Evolutionary conservation across 2,888 invertebrate genomes (phyloP), one percentile per base, ranked within the genome.

Genomic region (Uloborus plumipes): DNA sequence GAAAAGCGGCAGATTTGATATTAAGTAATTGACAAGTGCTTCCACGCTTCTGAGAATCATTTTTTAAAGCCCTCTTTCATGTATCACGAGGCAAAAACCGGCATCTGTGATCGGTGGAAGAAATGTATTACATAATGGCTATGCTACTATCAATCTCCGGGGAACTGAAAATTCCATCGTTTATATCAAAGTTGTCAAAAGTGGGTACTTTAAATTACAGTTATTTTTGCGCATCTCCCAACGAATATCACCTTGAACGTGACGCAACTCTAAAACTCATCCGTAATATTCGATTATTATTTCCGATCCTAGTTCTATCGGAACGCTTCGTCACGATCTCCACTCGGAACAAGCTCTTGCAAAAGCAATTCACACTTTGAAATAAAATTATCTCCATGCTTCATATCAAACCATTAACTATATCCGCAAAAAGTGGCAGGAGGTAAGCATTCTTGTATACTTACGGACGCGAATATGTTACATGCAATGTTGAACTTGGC

Each of bases 181-280:
- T 80, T 74, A 74, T 80, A 64, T 70, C 64, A 65, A 80, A 80
- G 69, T 74, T 80, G 80, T 80, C 80, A 80, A 80, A 80, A 80
- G 62, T 62, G 64, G 70, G 55, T 62, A 58, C 70, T 80, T 80
- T 74, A 80, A 80, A 80, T 80, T 80, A 80, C 80, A 70, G 80
- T 74, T 80, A 80, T 80, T 80, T 79, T 58, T 73, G 47, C 64
- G 71, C 66, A 58, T 74, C 65, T 66, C 51, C 66, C 77, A 18
- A 53, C 49, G 31, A 69, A 64, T 69, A 80, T 80, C 80, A 80
- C 80, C 74, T 80, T 80, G 70, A 80, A 74, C 80, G 74, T 70
- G 80, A 73, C 13, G 51, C 61, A 76, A 51, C 47, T 39, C 62
- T 69, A 50, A 61, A 72, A 53, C 64, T 18, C 39, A 70, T 64